Base-by-base conservation (phyloP, 2,888 invertebrate genomes). In the Caenorhabditis sp. region DNA sequence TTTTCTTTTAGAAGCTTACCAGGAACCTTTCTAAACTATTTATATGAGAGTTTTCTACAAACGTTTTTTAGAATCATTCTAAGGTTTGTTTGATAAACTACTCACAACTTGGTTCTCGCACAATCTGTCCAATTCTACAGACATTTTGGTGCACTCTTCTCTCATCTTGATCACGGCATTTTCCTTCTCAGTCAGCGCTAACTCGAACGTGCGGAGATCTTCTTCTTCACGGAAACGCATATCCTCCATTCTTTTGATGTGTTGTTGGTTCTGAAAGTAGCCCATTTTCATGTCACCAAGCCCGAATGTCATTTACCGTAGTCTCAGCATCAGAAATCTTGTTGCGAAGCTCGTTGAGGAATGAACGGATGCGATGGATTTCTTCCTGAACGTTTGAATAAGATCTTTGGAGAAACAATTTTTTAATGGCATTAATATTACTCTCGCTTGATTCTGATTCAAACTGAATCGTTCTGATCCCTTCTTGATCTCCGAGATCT, bases 311-410 rank as follows among this genome's bases (percentile, higher is more conserved):
- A 9, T 20, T 26, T 17, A 73, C 73, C 43, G 20, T 13, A 11
- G 68, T 63, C 15, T 76, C 75, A 8, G 65, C 32, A 26, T 76
- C 75, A 2, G 68, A 70, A 2, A 70, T 43, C 37, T 63, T 76
- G 9, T 11, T 41, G n/a, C 58, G 66, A 17, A 76, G 46, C 20
- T 76, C 75, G 20, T 45, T 59, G 3, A 70, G 22, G 17, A 53
- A 43, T 7, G 52, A 56, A 2, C 75, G 27, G 20, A 76, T 70
- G 6, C 70, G 50, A 0, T 70, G 20, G 9, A 63, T 32, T 50
- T 76, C 75, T 63, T 76, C 63, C 70, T 71, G 53, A 56, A 74
- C 58, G 13, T 50, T n/a, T n/a, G n/a, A n/a, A n/a, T n/a, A n/a
- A n/a, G n/a, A n/a, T n/a, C n/a, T n/a, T n/a, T n/a, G n/a, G n/a